Percentiles rank a stretch among this genome's conserved stretches.
Conservation (phyloP, 2,888 invertebrate species). For the Pachydiplax longipennis region DNA sequence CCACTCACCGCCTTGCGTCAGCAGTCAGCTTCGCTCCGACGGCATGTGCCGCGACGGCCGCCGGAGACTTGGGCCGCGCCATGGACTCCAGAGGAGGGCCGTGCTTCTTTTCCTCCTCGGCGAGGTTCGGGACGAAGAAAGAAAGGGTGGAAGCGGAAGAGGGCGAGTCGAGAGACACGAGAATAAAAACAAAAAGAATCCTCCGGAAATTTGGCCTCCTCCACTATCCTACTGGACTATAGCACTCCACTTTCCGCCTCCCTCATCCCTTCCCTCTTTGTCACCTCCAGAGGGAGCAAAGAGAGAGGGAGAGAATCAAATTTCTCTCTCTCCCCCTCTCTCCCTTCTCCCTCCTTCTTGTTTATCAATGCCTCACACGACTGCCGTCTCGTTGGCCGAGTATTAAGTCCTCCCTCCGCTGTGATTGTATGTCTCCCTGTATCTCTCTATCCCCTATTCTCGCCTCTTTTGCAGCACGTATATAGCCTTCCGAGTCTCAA, state of each 20-base stretch:
- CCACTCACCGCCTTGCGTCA: neutral
- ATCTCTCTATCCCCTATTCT: neutral
- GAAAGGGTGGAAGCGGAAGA: neutral
- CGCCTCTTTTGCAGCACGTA: neutral
- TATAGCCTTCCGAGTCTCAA: slow-evolving; percentile 17
- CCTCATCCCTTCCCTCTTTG: neutral
- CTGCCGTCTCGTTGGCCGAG: neutral
- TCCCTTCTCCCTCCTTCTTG: neutral
- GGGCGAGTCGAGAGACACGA: neutral
- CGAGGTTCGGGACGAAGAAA: neutral
- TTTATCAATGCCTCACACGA: neutral
- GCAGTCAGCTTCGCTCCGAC: neutral
- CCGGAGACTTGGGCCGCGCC: neutral
- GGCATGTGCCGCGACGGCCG: neutral
- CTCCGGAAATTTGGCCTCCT: neutral
- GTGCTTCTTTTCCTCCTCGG: neutral
- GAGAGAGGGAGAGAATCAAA: neutral
- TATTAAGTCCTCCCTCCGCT: neutral
- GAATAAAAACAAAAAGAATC: neutral
- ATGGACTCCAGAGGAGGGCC: neutral
- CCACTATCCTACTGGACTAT: too few species aligned
- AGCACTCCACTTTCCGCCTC: neutral
- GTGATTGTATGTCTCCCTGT: neutral
- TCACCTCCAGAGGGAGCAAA: neutral
- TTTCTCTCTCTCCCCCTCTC: neutral